Evolutionary conservation across 1,140 invertebrate genomes (phyloP), one percentile per base, ranked within the genome.

Genomic region (Oryctes rhinoceros): DNA sequence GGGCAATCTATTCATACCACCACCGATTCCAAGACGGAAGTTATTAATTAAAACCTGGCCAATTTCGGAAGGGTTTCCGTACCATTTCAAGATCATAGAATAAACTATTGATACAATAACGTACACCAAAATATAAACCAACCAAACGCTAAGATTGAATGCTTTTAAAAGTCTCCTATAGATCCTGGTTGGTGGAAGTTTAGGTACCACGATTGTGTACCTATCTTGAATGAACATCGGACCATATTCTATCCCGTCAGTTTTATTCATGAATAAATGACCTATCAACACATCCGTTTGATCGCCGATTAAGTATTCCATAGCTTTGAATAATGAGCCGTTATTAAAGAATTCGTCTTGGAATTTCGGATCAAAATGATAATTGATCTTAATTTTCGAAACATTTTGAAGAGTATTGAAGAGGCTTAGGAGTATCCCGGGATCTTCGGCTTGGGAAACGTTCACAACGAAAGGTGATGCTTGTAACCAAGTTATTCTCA

Each of bases 401-500:
- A 30, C 9, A 4, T 30, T 10, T 49, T 30, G 3, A 4, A 78
- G 1, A 9, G 24, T 20, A 20, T 53, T 78, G 37, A 78, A 78
- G 7, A 78, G 20, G 7, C 5, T 24, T 49, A 78, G 3, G 9
- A 78, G 48, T 30, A 78, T 4, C 4, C 76, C 76, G 7, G 76
- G 47, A 53, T 24, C 15, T 6, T 11, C 3, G 4, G 0, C 48
- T 78, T 18, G n/a, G 3, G 0, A 9, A 20, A 15, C 11, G 15
- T 59, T 20, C 0, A 6, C 48, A 9, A 78, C 76, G 15, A 78
- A 78, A 10, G 76, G 76, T 0, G 15, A 18, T 7, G 76, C 13
- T 78, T 78, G 48, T 53, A 78, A 20, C 11, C 15, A 78, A 15
- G 76, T 78, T 59, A 78, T 11, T 30, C 20, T 78, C 15, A 78